These are phyloP conservation scores for Halictus rubicundus DNA, from an alignment of 1,140 invertebrate genomes.

Conservation along the genomic window DNA sequence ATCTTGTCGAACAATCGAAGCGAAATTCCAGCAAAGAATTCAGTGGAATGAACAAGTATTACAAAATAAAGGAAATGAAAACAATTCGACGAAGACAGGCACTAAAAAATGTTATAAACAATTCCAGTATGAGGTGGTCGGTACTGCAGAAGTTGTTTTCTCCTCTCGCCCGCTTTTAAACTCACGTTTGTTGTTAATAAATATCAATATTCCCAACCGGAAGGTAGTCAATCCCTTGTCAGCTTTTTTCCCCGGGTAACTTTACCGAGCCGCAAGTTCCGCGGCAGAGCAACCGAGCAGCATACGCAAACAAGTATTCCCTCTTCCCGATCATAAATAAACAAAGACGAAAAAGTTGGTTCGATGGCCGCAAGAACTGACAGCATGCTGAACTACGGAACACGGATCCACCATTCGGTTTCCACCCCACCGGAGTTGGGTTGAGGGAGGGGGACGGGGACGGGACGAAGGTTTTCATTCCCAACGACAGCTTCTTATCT, in stretches of 20 bases:
- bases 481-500: constrained; percentile 6
- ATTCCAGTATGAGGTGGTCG: too few relatives aligned
- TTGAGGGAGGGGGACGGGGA: too few relatives aligned
- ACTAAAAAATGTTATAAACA: too few relatives aligned
- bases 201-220: background rate
- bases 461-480: constrained; percentile 5
- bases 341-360: background rate
- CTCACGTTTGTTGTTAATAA: too few relatives aligned
- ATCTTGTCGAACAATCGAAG: too few relatives aligned
- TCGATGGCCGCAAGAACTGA: background rate
- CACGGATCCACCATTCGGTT: background rate
- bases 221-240: background rate
- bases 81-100: too few relatives aligned
- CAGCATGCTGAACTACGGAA: background rate
- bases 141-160: too few relatives aligned
- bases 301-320: background rate
- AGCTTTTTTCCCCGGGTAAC: background rate
- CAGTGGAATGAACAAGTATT: too few relatives aligned
- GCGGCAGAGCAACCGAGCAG: background rate
- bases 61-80: too few relatives aligned
- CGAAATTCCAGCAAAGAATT: too few relatives aligned
- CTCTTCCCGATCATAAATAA: background rate
- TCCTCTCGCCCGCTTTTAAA: too few relatives aligned
- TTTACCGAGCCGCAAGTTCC: background rate
- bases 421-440: too few relatives aligned